phyloP scores from a whole-genome alignment of 2,113 vertebrate species.

The Scomber japonicus region DNA sequence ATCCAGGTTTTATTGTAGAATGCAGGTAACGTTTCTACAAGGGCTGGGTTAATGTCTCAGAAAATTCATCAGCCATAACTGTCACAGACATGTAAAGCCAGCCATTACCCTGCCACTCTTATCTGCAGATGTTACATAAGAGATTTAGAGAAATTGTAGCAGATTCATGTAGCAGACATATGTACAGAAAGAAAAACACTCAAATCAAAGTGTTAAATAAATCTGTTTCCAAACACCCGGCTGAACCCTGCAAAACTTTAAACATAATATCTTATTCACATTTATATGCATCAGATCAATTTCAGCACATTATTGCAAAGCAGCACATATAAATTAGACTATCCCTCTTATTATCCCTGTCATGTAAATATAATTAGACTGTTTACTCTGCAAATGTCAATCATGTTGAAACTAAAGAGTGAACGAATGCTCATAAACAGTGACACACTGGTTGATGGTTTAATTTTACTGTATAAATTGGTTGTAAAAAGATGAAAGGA shows the following conservation, averaged over 20 bases:
- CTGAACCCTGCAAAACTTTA: neutral
- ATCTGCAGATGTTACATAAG: neutral
- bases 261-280: constrained; percentile 20
- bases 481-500: neutral
- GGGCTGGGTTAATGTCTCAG: constrained; percentile 45
- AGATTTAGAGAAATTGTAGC: constrained; percentile 65
- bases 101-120: neutral
- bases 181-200: constrained; percentile 3
- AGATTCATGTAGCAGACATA: constrained; percentile 79
- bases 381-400: constrained; percentile 7
- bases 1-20: constrained; percentile 6
- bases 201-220: neutral
- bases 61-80: constrained; percentile 27
- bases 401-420: neutral
- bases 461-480: neutral
- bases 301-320: neutral
- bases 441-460: neutral
- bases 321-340: neutral
- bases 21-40: constrained; percentile 29
- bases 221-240: constrained; percentile 1
- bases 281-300: constrained; percentile 6
- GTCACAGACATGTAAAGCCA: neutral
- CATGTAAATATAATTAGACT: neutral
- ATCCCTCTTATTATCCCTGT: neutral
- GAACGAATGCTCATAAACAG: neutral